phyloP scores from a whole-genome alignment of 2,797 vertebrate species.

The Carcharodon carcharias region DNA sequence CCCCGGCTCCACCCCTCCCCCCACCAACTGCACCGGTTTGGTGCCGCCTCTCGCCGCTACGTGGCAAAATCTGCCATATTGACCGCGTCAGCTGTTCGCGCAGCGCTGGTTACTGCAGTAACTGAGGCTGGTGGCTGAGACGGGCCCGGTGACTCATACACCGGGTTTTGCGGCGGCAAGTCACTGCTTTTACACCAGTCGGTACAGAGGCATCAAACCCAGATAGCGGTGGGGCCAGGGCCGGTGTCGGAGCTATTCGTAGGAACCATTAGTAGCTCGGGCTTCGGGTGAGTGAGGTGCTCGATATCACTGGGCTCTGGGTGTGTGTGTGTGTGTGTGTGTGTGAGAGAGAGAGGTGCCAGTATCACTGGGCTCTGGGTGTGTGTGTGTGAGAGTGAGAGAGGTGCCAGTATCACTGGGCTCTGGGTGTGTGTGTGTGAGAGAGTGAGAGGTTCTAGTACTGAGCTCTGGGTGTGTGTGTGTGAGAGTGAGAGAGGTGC shows the following conservation, averaged over 20 bases:
- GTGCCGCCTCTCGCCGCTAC: background rate
- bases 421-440: background rate
- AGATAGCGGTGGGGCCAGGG: too few species aligned
- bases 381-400: too few species aligned
- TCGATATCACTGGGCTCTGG: background rate
- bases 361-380: background rate
- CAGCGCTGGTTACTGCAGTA: background rate
- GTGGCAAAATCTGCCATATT: slow-evolving; percentile 35
- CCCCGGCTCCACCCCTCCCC: too few species aligned
- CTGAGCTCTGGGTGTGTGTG: background rate
- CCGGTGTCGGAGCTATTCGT: background rate
- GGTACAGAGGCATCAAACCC: too few species aligned
- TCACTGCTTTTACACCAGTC: background rate
- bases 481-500: too few species aligned
- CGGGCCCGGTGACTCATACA: background rate
- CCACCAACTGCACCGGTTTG: too few species aligned
- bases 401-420: too few species aligned
- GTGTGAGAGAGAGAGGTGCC: background rate
- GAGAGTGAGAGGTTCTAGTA: background rate
- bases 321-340: background rate
- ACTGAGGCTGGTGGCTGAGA: background rate
- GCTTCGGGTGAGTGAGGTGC: background rate
- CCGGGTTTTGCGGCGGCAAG: background rate
- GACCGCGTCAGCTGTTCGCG: background rate
- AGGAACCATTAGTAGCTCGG: too few species aligned